Base-by-base conservation (phyloP, 2,797 vertebrate species). In the Tenualosa thibaudeaui region DNA sequence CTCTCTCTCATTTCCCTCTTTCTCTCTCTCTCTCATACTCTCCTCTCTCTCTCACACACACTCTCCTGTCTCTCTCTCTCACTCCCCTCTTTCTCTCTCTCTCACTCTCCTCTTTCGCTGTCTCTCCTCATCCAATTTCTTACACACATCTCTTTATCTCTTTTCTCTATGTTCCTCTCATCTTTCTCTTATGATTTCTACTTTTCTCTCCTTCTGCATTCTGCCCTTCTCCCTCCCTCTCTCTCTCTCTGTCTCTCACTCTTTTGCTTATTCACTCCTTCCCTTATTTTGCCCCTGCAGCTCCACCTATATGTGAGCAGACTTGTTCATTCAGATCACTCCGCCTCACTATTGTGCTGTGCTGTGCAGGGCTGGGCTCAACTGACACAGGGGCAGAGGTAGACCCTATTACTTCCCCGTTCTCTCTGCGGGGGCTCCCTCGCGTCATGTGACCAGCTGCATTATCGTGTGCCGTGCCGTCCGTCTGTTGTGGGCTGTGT, bases 101-200 rank as follows among this genome's bases (percentile, higher is more conserved):
- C 82, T 5, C 37, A 2, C 46, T 4, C 49, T 19, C 81, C 71
- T 81, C 7, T 3, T 26, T 81, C 60, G 43, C 54, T 62, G n/a
- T 83, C 24, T 83, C 56, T 49, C 37, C 17, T n/a, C 17, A 15
- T 65, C 46, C 71, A 5, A 3, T 22, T 17, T 49, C 31, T 81
- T 51, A 65, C 82, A 6, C 40, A 3, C 50, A 17, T 54, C 26
- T 84, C 82, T 83, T 5, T 51, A 5, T 84, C 81, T 50, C 54
- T 56, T 22, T 22, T 17, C 50, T 24, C 75, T 84, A 65, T 54
- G 12, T 84, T 49, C 37, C 84, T 78, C 81, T 24, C 51, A 56
- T 4, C 81, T 81, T 53, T 5, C 31, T 40, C 8, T 82, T 49
- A 13, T 50, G 24, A 13, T 26, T 43, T 82, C 85, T 71, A 49